phyloP scores from a whole-genome alignment of 2,797 vertebrate genomes.

The Rallus crepitans region DNA sequence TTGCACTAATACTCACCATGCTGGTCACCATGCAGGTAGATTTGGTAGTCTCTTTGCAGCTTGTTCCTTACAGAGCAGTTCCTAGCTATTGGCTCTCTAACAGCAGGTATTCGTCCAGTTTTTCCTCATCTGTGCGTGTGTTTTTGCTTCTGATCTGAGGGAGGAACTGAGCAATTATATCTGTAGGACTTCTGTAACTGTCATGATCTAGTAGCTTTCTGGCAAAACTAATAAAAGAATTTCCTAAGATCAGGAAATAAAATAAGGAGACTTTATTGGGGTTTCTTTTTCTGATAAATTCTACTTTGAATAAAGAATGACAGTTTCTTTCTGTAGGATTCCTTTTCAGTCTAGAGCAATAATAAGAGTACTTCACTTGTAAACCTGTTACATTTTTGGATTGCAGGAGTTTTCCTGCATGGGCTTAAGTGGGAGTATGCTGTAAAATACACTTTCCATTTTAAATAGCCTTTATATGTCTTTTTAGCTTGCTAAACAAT shows the following conservation, averaged over 20 bases:
- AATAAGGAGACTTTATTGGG: neutral
- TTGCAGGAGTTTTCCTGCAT: conserved; percentile 11
- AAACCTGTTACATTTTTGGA: neutral
- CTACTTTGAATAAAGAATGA: neutral
- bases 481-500: conserved; percentile 2
- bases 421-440: neutral
- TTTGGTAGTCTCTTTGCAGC: neutral
- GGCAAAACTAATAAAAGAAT: neutral
- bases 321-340: neutral
- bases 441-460: neutral
- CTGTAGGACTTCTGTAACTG: neutral
- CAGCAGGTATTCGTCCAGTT: neutral
- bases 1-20: neutral
- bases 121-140: neutral
- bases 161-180: neutral
- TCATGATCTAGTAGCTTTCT: neutral
- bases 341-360: conserved; percentile 1
- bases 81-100: neutral
- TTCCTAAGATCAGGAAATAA: neutral
- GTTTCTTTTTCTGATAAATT: neutral
- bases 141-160: neutral
- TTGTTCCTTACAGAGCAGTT: neutral
- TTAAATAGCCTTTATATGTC: neutral
- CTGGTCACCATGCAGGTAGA: neutral
- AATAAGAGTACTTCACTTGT: neutral